Evolutionary conservation across 2,888 invertebrate genomes (phyloP), one percentile per base, ranked within the genome.

Genomic region (Eupithecia pulchellata): DNA sequence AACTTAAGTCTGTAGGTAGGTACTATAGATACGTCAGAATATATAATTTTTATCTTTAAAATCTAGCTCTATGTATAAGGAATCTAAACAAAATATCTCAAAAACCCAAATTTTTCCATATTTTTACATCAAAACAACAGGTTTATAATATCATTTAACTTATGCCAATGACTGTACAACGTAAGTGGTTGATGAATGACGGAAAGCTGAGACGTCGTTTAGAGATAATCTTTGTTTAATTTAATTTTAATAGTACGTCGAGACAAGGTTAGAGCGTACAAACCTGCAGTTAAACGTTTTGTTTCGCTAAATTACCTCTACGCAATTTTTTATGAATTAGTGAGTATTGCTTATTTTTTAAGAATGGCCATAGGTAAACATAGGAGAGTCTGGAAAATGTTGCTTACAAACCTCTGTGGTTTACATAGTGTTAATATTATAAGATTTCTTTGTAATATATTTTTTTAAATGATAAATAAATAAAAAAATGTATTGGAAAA

Each of bases 181-280:
- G 47, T 77, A 77, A 86, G 84, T 85, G 84, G 81, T 81, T 87
- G 87, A 90, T 89, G 86, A 86, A 90, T 89, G 72, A 72, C 71
- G 64, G 34, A 84, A 83, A 79, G 78, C 78, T 75, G 80, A 72
- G 77, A 69, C 78, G 78, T 79, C 87, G 85, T 86, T 90, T 88
- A 88, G 85, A 78, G 77, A 83, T 88, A 89, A 89, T 89, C 88
- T 88, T 85, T 89, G 88, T 87, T 90, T 91, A 90, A 91, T 91
- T 89, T 88, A 88, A 90, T 91, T 91, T 91, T 91, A 91, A 91
- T 91, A 87, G 84, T 68, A 74, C 75, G 73, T 63, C 73, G 81
- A 72, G 82, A 70, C 84, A 78, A 87, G 82, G 86, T 81, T 87
- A 81, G 79, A 72, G 76, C 83, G 81, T 78, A 34, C 34, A 61